Percentiles rank a stretch among this genome's conserved stretches.
Conservation (phyloP, 2,113 vertebrate species). For the Chaenogobius annularis region DNA sequence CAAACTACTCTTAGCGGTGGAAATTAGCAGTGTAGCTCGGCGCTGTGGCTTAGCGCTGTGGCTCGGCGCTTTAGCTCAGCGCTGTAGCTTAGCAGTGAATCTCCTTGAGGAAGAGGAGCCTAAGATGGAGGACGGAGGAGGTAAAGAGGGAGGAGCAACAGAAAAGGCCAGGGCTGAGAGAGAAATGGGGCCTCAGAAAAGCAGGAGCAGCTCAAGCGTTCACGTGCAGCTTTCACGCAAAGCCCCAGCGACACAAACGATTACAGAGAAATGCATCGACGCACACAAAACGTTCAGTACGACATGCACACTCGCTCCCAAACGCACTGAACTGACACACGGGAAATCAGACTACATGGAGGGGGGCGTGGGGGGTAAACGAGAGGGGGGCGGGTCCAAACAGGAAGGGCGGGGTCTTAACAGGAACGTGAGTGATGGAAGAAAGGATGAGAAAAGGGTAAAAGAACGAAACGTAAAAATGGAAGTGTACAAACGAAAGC, state of each 20-base stretch:
- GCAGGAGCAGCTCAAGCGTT: conserved; percentile 27
- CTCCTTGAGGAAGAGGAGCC: conserved; percentile 37
- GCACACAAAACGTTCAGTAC: conserved; percentile 29
- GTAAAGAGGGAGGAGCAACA: conserved; percentile 53
- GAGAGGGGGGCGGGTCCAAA: conserved; percentile 31
- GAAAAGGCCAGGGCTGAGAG: conserved; percentile 40
- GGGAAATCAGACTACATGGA: conserved; percentile 57
- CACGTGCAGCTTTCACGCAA: conserved; percentile 31
- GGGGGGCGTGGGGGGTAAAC: conserved; percentile 38
- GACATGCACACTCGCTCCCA: conserved; percentile 33
- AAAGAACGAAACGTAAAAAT: conserved; percentile 13
- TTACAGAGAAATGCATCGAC: conserved; percentile 10
- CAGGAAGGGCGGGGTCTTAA: conserved; percentile 44
- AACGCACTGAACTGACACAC: conserved; percentile 66
- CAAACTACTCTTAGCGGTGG: neutral
- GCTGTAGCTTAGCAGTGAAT: conserved; percentile 29
- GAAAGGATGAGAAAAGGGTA: conserved; percentile 40
- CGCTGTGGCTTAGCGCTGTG: neutral
- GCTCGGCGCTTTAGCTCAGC: neutral
- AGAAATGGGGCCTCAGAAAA: neutral
- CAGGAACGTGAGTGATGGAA: conserved; percentile 48
- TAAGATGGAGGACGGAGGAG: conserved; percentile 48
- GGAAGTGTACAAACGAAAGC: conserved; percentile 62
- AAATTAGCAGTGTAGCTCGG: neutral
- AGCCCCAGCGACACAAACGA: neutral